Conservation (phyloP, 2,888 invertebrate genomes). For the Limenitis camilla region DNA sequence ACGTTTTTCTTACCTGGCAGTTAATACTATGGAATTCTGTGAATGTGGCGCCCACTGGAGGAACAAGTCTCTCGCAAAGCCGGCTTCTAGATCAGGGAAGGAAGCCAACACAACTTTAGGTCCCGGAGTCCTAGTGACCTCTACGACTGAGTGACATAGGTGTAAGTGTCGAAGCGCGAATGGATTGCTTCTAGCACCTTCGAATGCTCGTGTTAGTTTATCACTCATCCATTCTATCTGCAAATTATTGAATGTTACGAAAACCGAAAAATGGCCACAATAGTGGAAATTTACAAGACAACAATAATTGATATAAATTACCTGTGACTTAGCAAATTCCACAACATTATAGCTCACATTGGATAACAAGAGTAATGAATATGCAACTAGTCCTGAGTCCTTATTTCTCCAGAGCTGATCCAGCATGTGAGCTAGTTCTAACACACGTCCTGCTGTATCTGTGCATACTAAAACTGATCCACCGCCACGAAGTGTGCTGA, state of each 20-base stretch:
- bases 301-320: conserved; percentile 28
- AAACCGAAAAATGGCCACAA: not conserved
- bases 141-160: conserved; percentile 92
- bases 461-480: conserved; percentile 97
- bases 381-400: conserved; percentile 95
- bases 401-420: conserved; percentile 96
- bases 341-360: conserved; percentile 99
- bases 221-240: conserved; percentile 99
- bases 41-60: conserved; percentile 93
- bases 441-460: conserved; percentile 96
- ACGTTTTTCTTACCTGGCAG: conserved; percentile 76
- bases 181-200: conserved; percentile 93
- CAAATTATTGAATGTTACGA: conserved; percentile 6
- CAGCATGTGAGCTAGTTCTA: conserved; percentile 97
- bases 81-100: conserved; percentile 94
- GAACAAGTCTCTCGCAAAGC: conserved; percentile 95
- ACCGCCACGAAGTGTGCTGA: conserved; percentile 93
- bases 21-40: conserved; percentile 95
- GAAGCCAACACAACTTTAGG: conserved; percentile 96
- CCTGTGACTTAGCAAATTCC: conserved; percentile 97
- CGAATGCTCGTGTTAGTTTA: conserved; percentile 94
- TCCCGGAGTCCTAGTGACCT: conserved; percentile 80
- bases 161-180: conserved; percentile 96
- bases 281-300: not conserved
- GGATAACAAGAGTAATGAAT: conserved; percentile 93